These are phyloP conservation scores for Crepidodera aurea DNA, from an alignment of 2,888 invertebrate species.

Conservation along the genomic window DNA sequence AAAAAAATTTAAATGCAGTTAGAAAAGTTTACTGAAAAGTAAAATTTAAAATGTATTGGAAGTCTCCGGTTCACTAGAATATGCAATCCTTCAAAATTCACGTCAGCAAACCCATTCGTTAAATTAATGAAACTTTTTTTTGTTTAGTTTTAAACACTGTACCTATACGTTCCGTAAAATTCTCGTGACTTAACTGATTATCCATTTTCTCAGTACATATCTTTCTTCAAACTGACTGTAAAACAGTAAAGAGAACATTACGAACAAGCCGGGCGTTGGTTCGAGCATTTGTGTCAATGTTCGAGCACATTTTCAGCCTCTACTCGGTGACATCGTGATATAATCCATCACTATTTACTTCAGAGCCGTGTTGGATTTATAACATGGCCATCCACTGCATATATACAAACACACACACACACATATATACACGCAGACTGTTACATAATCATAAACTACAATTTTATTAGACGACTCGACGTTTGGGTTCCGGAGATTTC, in stretches of 20 bases:
- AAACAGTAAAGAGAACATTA: background rate
- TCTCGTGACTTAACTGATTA: background rate
- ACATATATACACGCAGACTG: constrained; percentile 33
- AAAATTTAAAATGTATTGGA: no score
- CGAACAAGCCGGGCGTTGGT: constrained; percentile 24
- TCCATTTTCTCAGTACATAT: background rate
- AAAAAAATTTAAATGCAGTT: no score
- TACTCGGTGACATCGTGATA: constrained; percentile 52
- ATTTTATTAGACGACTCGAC: constrained; percentile 35
- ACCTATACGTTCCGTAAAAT: no score
- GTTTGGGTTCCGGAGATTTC: background rate
- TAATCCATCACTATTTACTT: constrained; percentile 62
- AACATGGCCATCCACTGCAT: constrained; percentile 38
- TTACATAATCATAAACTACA: constrained; percentile 50
- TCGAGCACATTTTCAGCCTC: constrained; percentile 45
- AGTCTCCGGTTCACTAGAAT: no score
- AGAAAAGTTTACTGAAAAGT: no score
- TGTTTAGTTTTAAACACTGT: no score
- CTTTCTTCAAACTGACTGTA: background rate
- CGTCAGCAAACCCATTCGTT: no score
- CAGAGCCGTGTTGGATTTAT: constrained; percentile 57
- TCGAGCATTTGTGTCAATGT: constrained; percentile 53
- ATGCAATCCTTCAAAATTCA: no score
- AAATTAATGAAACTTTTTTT: no score
- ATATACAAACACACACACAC: constrained; percentile 46